These are phyloP conservation scores for Corydoras maculifer DNA, from an alignment of 2,113 vertebrate species.

Conservation along the genomic window DNA sequence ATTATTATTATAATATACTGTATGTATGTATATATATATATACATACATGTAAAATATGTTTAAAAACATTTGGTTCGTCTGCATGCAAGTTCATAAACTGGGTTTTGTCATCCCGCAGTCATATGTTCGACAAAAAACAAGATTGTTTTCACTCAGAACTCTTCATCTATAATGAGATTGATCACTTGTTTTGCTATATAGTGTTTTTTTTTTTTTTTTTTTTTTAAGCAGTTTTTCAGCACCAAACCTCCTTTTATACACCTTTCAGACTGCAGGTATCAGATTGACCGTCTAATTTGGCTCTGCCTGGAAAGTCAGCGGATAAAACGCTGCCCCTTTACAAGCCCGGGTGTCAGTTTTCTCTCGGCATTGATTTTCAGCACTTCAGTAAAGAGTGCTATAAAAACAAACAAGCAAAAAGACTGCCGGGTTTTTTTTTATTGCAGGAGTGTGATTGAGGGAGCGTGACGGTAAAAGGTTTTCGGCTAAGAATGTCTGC, in stretches of 20 bases:
- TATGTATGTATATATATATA: no score
- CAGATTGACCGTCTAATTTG: slow-evolving; percentile 17
- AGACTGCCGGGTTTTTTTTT: neutral
- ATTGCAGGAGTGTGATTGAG: neutral
- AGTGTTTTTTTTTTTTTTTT: no score
- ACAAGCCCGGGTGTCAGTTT: slow-evolving; percentile 28
- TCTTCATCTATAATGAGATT: neutral
- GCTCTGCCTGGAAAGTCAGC: slow-evolving; percentile 10
- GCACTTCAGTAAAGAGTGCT: slow-evolving; percentile 19
- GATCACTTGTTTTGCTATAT: no score
- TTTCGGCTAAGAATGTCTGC: slow-evolving; percentile 18
- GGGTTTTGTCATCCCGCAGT: no score
- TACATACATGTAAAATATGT: no score
- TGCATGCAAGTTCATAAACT: no score
- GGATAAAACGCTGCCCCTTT: slow-evolving; percentile 5
- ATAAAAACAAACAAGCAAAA: slow-evolving; percentile 25
- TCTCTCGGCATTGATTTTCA: slow-evolving; percentile 35
- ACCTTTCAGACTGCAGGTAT: neutral
- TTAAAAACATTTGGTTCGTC: no score
- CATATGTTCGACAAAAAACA: no score
- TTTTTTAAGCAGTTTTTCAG: no score
- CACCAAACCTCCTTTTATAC: no score
- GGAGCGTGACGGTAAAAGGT: slow-evolving; percentile 4
- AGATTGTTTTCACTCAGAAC: no score
- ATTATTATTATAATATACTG: no score